Base-by-base conservation (phyloP, 1,140 invertebrate species). In the Agrilus planipennis region DNA sequence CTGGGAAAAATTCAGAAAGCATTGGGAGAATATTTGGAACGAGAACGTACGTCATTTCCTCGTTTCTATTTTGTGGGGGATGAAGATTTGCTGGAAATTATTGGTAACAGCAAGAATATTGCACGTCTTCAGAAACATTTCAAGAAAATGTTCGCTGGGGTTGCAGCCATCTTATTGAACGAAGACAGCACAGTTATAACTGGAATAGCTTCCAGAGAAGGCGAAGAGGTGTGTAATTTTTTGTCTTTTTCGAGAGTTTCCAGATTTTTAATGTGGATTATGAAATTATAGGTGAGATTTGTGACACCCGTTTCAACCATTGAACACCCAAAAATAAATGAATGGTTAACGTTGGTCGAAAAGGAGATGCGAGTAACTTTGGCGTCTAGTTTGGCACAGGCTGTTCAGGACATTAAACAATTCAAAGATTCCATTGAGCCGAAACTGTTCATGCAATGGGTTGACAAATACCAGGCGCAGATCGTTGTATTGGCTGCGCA, bases 91-190 rank as follows among this genome's bases (percentile, higher is more conserved):
- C 68, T 99, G 34, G 96, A 99, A 66, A 99, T 99, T 34, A 99
- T 99, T 66, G 96, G 96, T 46, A 99, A 99, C 69, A 95, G 89
- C 61, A 99, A 99, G 68, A 99, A 99, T 65, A 81, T 99, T 30
- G 83, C 89, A 0, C 76, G 94, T 34, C 66, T 99, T 4, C 96
- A 99, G 61, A 99, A 99, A 61, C 96, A 99, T 65, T 98, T 99
- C 68, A 99, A 99, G 66, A 99, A 99, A 70, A 99, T 99, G 96
- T 99, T 99, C 69, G 95, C 96, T 39, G 96, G 96, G 17, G 89
- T 99, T 16, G 80, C 90, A 11, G 78, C 92, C 4, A 95, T 99
- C 41, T 72, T 96, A 6, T 67, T 98, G 14, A 94, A 93, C 57
- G 93, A 98, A 50, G 92, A 98, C 51, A 89, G 89, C 50, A 90